Evolutionary conservation across 2,113 vertebrate species (phyloP), one percentile per base, ranked within the genome.

Genomic region (Oncorhynchus nerka): DNA sequence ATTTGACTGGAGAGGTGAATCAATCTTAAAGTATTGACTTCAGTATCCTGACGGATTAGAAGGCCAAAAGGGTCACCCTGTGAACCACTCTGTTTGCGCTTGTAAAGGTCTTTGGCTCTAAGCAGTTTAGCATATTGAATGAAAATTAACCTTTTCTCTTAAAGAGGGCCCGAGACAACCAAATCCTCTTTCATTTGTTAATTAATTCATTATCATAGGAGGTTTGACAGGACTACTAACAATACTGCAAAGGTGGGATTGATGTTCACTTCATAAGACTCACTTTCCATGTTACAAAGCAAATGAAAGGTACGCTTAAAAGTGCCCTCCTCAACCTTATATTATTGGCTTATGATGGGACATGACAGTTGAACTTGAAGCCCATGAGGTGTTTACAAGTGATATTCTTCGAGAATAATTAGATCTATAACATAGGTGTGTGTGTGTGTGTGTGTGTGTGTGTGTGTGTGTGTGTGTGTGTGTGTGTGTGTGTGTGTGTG

Each of bases 1-100:
- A 89, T 91, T 89, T 86, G 89, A 90, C 88, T 86, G 70, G 82
- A 87, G 89, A 86, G 90, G 86, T 92, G 85, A 91, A 92, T 94
- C 90, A 90, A 89, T 93, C 90, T 90, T 85, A 76, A 81, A 13
- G 74, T 90, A 92, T 92, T 90, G 91, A 92, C 79, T 68, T 76
- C 67, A 6, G 84, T 83, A 90, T 87, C 79, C 87, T 84, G 81
- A 19, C 85, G 89, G 89, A 91, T 92, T 90, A 90, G 74, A 49
- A 76, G 86, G 83, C 79, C 75, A 77, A 83, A 48, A 48, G 76
- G 90, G 90, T 91, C 64, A 12, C 64, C 30, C 78, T 75, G 73
- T 77, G 73, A 71, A 66, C 73, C 68, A 11, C 62, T 22, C 73
- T 39, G 71, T 89, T 84, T 75, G 73, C 45, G 75, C 62, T 73